Conservation (phyloP, 2,888 invertebrate species). For the Neoscelio sp. region DNA sequence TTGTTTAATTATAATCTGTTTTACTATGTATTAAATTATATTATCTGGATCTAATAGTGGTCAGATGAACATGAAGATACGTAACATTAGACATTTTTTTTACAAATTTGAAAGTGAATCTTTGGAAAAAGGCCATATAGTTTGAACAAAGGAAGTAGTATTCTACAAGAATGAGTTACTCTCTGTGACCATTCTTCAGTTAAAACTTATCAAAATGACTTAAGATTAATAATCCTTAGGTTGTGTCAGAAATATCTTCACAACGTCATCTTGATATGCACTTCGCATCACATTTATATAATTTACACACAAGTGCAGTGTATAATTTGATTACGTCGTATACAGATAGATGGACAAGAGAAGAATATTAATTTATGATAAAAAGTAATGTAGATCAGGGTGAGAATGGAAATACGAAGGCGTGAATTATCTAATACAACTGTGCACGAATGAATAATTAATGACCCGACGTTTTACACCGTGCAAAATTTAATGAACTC, state of each 20-base stretch:
- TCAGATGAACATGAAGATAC: too few species aligned
- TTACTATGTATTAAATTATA: too few species aligned
- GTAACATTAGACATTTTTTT: too few species aligned
- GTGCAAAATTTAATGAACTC: constrained; percentile 31
- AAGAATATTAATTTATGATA: constrained; percentile 36
- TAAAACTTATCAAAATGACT: too few species aligned
- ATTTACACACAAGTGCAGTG: constrained; percentile 39
- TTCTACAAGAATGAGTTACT: too few species aligned
- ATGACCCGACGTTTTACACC: not conserved
- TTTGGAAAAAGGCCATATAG: too few species aligned
- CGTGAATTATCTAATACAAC: constrained; percentile 27
- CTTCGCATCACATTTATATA: constrained; percentile 9
- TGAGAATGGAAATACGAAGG: constrained; percentile 49
- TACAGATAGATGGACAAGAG: constrained; percentile 19
- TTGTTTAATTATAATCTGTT: too few species aligned
- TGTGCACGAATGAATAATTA: constrained; percentile 30
- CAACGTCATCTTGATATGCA: constrained; percentile 40
- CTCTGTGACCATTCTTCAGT: too few species aligned
- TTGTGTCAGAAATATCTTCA: constrained; percentile 20
- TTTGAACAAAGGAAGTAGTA: not conserved
- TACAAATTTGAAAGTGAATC: too few species aligned
- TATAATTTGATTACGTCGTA: constrained; percentile 39
- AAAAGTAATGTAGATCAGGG: constrained; percentile 63
- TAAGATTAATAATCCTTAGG: constrained; percentile 16
- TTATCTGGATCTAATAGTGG: too few species aligned